These are phyloP conservation scores for Macropis europaea DNA, from an alignment of 2,888 invertebrate genomes.

Conservation along the genomic window DNA sequence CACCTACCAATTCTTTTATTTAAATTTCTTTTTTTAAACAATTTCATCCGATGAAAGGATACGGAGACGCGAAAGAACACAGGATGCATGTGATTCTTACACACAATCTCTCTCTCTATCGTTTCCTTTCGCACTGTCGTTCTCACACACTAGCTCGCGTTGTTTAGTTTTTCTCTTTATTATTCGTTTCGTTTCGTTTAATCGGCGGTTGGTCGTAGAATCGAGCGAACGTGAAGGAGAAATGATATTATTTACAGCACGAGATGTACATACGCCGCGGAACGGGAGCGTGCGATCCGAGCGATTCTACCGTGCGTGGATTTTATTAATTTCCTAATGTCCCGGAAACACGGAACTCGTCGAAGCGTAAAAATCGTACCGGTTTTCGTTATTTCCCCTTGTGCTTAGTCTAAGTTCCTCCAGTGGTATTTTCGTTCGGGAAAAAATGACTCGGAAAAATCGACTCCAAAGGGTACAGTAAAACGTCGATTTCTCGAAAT, in stretches of 20 bases:
- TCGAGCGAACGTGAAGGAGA: conserved; percentile 45
- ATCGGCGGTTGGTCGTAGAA: conserved; percentile 24
- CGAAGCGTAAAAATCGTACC: not conserved
- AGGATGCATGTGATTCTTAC: conserved; percentile 16
- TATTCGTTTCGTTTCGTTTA: not conserved
- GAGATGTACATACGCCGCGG: conserved; percentile 43
- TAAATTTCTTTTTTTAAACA: not conserved
- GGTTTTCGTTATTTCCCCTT: not conserved
- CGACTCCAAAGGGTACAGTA: too few relatives aligned
- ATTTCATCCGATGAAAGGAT: conserved; percentile 8
- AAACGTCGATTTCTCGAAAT: too few relatives aligned
- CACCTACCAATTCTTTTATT: not conserved
- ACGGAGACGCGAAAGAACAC: conserved; percentile 30
- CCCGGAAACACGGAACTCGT: too few relatives aligned
- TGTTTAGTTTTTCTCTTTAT: not conserved
- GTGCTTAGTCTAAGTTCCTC: not conserved
- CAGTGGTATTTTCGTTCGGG: too few relatives aligned
- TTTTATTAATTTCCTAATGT: too few relatives aligned
- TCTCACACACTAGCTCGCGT: conserved; percentile 1
- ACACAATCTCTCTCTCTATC: not conserved
- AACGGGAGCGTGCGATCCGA: not conserved
- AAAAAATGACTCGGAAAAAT: too few relatives aligned
- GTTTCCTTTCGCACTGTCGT: not conserved
- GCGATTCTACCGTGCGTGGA: not conserved
- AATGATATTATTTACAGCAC: conserved; percentile 65